Evolutionary conservation across 2,113 vertebrate species (phyloP).

Genomic region (Hippoglossus stenolepis): DNA sequence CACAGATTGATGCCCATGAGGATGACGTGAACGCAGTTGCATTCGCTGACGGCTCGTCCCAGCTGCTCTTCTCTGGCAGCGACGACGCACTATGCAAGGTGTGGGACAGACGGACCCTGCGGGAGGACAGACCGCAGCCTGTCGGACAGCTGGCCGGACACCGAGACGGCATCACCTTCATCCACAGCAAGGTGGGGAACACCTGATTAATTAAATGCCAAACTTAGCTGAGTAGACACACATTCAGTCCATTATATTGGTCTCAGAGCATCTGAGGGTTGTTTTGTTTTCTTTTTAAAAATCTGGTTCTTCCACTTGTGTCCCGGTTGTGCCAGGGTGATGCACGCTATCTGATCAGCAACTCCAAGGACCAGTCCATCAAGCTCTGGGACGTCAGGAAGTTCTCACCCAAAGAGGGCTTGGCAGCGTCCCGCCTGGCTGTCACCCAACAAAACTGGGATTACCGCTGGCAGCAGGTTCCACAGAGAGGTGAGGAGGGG

Average conservation of each 20-base stretch:
- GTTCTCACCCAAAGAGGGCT: slow-evolving; percentile 89
- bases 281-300: not conserved
- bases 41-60: slow-evolving; percentile 91
- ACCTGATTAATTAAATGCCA: slow-evolving; percentile 8
- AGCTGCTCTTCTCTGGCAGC: slow-evolving; percentile 92
- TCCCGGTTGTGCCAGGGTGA: slow-evolving; percentile 83
- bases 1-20: slow-evolving; percentile 91
- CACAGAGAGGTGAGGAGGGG: slow-evolving; percentile 86
- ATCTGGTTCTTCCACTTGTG: not conserved
- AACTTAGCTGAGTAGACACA: not conserved
- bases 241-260: not conserved
- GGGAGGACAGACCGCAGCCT: slow-evolving; percentile 90
- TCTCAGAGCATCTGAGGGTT: not conserved
- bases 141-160: slow-evolving; percentile 92
- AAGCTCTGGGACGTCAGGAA: slow-evolving; percentile 94
- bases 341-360: slow-evolving; percentile 92
- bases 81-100: slow-evolving; percentile 94
- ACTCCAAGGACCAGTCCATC: slow-evolving; percentile 96
- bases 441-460: slow-evolving; percentile 96
- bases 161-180: slow-evolving; percentile 93
- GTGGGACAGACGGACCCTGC: slow-evolving; percentile 92
- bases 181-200: slow-evolving; percentile 90
- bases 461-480: slow-evolving; percentile 95
- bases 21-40: slow-evolving; percentile 93
- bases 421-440: slow-evolving; percentile 90